Conservation (phyloP, 2,888 invertebrate species). For the Camptogramma bilineatum region DNA sequence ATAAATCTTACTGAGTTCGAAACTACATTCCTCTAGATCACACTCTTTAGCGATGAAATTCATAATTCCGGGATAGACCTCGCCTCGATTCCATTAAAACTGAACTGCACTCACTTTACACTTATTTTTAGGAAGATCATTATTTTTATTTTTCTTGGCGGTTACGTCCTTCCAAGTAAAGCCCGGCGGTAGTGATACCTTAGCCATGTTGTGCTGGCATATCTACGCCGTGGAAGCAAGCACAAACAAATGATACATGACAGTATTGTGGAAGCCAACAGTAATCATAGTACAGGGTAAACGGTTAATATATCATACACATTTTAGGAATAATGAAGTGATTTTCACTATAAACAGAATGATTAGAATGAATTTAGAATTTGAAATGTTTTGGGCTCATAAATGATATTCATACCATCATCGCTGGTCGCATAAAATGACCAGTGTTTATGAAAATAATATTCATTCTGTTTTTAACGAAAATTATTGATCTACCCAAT, state of each 20-base stretch:
- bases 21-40: no score
- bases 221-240: constrained; percentile 74
- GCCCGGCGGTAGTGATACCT: constrained; percentile 75
- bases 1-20: no score
- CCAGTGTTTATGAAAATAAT: not conserved
- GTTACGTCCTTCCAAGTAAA: constrained; percentile 78
- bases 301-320: constrained; percentile 13
- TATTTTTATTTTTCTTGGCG: constrained; percentile 70
- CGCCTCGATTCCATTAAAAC: constrained; percentile 26
- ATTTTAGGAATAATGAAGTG: not conserved
- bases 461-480: not conserved
- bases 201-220: constrained; percentile 71
- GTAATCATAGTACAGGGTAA: constrained; percentile 33
- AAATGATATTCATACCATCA: no score
- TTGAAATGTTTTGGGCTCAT: no score
- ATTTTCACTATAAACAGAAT: not conserved
- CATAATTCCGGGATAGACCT: constrained; percentile 9
- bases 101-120: constrained; percentile 68
- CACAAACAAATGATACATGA: constrained; percentile 63
- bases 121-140: constrained; percentile 68
- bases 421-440: no score
- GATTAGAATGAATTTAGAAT: not conserved
- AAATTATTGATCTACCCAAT: not conserved
- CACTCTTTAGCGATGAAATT: not conserved
- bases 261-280: constrained; percentile 53